These are phyloP conservation scores for Coleophora flavipennella DNA, from an alignment of 2,888 invertebrate species.

Conservation along the genomic window DNA sequence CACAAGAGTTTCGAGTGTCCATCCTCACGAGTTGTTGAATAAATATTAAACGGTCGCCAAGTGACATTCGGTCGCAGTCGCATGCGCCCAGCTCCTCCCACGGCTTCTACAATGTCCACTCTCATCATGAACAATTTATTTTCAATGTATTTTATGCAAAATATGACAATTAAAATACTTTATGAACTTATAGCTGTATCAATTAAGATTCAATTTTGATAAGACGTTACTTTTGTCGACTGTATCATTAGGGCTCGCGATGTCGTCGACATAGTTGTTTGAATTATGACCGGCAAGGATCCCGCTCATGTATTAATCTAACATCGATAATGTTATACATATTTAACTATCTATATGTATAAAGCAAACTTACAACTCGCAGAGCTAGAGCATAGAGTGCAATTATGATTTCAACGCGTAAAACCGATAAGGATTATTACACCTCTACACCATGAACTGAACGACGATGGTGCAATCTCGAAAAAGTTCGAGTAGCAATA, in stretches of 20 bases:
- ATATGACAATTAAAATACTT: slow-evolving; percentile 62
- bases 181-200: slow-evolving; percentile 53
- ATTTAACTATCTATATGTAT: no score
- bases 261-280: slow-evolving; percentile 27
- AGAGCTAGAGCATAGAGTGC: no score
- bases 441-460: not conserved
- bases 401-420: no score
- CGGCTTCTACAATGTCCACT: slow-evolving; percentile 41
- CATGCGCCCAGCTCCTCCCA: slow-evolving; percentile 33
- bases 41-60: slow-evolving; percentile 65
- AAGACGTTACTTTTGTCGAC: slow-evolving; percentile 46
- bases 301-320: slow-evolving; percentile 16
- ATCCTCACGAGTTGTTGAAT: slow-evolving; percentile 58
- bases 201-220: slow-evolving; percentile 67
- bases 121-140: slow-evolving; percentile 50
- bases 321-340: slow-evolving; percentile 4
- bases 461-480: slow-evolving; percentile 9
- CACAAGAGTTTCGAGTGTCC: slow-evolving; percentile 56
- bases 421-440: no score
- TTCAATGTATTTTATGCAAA: slow-evolving; percentile 55
- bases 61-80: slow-evolving; percentile 56
- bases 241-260: slow-evolving; percentile 46
- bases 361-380: no score
- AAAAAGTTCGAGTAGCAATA: slow-evolving; percentile 24
- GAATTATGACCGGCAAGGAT: slow-evolving; percentile 31